Base-by-base conservation (phyloP, 2,113 vertebrate species). In the Piaya cayana region DNA sequence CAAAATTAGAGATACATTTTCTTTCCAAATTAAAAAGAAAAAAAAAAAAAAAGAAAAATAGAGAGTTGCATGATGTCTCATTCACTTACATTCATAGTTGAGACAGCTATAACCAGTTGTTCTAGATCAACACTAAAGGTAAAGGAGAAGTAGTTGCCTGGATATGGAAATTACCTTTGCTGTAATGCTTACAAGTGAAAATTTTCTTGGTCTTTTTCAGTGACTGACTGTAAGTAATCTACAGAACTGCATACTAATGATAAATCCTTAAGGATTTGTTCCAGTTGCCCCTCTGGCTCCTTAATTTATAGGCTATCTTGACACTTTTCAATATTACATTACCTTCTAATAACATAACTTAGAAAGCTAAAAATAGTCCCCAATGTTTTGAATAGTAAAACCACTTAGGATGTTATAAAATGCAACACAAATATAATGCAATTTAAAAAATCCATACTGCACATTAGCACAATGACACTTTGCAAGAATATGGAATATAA, bases 301-400 rank as follows among this genome's bases (percentile, higher is more conserved):
- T 85, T 87, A 87, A 95, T 95, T 86, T 95, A 93, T 92, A 32
- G 63, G 12, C 12, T 79, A 89, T 89, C 56, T 64, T 91, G 56
- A 75, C 80, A 94, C 18, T 81, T 69, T 75, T 94, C 74, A 92
- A 80, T 93, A 80, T 96, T 95, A 74, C 47, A 96, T 96, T 95
- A 86, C 30, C 19, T 81, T 88, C 49, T 75, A 93, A 77, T 84
- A 89, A 87, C 11, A 71, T 78, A 15, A 91, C 92, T 93, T 95
- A 71, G 58, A 86, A 91, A 72, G 26, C 68, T 42, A 52, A 88
- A 97, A 86, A 80, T 95, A 91, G 60, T 71, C 71, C 87, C 37
- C 18, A 82, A 71, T 55, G 59, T 45, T 45, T 90, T 68, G 58
- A 65, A 71, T 69, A 85, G 49, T 5, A 65, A 85, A 89, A 36